Evolutionary conservation across 2,113 vertebrate species (phyloP), one percentile per base, ranked within the genome.

Genomic region (Grantiella picta): DNA sequence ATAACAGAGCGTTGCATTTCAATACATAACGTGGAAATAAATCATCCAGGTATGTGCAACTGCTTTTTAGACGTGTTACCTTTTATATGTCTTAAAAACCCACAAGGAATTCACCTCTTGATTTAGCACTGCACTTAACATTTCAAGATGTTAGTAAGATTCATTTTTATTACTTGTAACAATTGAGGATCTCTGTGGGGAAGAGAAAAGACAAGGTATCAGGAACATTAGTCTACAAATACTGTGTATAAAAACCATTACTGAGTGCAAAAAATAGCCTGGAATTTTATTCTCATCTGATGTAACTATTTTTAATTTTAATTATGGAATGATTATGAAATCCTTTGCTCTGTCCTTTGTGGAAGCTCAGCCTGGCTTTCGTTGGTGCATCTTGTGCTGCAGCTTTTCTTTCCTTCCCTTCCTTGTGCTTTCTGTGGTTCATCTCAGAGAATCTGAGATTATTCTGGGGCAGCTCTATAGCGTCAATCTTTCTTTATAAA

Each of bases 381-480:
- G 16, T 27, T 36, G 8, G 35, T 59, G 15, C 47, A 31, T 14
- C 25, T 50, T 27, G 1, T 23, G 6, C 24, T 70, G 23, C 5
- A 52, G 12, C 25, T 92, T 50, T 45, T 50, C 47, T 60, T 45
- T n/a, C 63, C 42, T 35, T 24, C 3, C 24, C 11, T 73, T 70
- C 15, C 40, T n/a, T 13, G 7, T 3, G 2, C 16, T 47, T 77
- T 21, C 1, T 0, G 2, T 14, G 35, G 11, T 23, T 84, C 24
- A 13, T 59, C 36, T 70, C 2, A 0, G n/a, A 42, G 45, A n/a
- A n/a, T n/a, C n/a, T n/a, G n/a, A n/a, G n/a, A n/a, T n/a, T n/a
- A n/a, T 71, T 47, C 44, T 80, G 53, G 24, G 35, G 35, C 20
- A 52, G 44, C 23, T 42, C 42, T 16, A 22, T 1, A 8, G 16